Base-by-base conservation (phyloP, 2,888 invertebrate genomes). In the Brachyptera risi region DNA sequence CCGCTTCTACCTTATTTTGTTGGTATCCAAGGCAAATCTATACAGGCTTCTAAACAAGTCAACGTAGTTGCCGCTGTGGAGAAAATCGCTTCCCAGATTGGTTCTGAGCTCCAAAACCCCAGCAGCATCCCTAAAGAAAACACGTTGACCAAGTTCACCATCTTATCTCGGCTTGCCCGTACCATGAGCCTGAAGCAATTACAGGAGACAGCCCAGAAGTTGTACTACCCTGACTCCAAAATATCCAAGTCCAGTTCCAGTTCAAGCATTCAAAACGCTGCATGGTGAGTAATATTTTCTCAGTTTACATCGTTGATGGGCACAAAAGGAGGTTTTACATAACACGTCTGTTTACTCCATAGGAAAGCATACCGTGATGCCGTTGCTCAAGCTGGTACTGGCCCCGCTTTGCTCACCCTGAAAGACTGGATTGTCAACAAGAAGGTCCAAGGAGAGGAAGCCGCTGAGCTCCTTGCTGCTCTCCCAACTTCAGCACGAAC, bases 351-450 rank as follows among this genome's bases (percentile, higher is more conserved):
- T 17, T 60, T 21, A n/a, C 5, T 15, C 40, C 17, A 15, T 35
- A 66, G 66, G 66, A 61, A 58, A 24, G 78, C 81, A n/a, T 83
- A 78, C 74, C 82, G 85, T 51, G 88, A 87, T 68, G 85, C 84
- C 26, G 78, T 86, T 1, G 78, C 81, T 13, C 80, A 86, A 73
- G 78, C 83, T 23, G 88, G 88, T 58, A 87, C 87, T n/a, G 80
- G 82, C 49, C 86, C 88, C 1, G 84, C 87, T 50, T 79, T 86
- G 67, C 70, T 80, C 59, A 78, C 78, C 66, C 79, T 88, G 67
- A 79, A 80, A 67, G 72, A 79, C n/a, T 84, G 82, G 83, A 83
- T 87, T 60, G 71, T 78, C 65, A 76, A 71, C 56, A 75, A 76
- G 50, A 80, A 82, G 70, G 73, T 87, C 17, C 66, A 74, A 62